These are phyloP conservation scores for Sebastes schlegelii DNA, from an alignment of 2,113 vertebrate genomes.

Conservation along the genomic window DNA sequence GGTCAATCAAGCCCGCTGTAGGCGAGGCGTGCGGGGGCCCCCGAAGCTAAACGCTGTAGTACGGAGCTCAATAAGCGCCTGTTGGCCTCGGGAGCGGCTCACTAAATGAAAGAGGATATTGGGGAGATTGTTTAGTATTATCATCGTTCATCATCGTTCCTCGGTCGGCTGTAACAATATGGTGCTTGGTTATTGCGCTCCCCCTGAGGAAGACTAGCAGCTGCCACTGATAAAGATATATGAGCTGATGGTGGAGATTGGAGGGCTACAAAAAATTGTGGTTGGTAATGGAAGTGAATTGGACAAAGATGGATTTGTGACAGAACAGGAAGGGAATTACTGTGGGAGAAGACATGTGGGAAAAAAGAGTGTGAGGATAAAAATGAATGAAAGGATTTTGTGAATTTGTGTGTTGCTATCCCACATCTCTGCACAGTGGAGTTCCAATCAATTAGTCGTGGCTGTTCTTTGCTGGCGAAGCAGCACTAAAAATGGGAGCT, in stretches of 20 bases:
- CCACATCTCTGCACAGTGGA: neutral
- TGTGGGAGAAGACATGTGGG: neutral
- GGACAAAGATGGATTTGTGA: conserved; percentile 17
- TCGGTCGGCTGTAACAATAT: conserved; percentile 33
- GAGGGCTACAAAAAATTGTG: conserved; percentile 1
- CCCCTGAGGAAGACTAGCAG: conserved; percentile 60
- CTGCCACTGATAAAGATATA: conserved; percentile 60
- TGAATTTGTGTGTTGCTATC: neutral
- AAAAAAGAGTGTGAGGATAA: neutral
- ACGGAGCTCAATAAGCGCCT: conserved; percentile 42
- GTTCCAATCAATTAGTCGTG: conserved; percentile 40
- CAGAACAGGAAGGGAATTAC: neutral
- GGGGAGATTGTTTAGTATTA: conserved; percentile 63
- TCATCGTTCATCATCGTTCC: conserved; percentile 56
- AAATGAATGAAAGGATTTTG: conserved; percentile 7
- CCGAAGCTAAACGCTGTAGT: conserved; percentile 40
- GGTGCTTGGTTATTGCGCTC: conserved; percentile 35
- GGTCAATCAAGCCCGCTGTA: conserved; percentile 48
- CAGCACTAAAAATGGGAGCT: conserved; percentile 23
- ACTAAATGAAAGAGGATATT: conserved; percentile 70
- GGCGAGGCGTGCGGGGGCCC: conserved; percentile 16
- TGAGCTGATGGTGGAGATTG: conserved; percentile 37
- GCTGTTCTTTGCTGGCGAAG: conserved; percentile 6
- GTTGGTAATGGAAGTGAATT: conserved; percentile 9
- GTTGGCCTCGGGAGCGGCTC: conserved; percentile 51